phyloP scores from a whole-genome alignment of 2,113 vertebrate species.

The Thamnaconus septentrionalis region DNA sequence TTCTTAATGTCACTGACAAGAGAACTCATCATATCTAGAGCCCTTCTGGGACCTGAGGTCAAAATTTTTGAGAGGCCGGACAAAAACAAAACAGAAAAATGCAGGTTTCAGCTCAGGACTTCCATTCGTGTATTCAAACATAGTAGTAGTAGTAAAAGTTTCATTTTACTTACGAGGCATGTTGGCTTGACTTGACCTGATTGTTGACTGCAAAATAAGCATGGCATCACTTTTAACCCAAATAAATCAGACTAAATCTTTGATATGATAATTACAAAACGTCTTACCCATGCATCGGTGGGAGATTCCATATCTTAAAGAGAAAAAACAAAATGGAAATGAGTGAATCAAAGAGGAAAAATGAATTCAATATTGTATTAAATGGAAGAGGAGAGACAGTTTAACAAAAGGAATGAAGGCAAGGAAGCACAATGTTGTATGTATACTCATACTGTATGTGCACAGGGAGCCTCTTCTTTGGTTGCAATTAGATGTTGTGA shows the following conservation, averaged over 20 bases:
- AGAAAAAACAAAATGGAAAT: conserved; percentile 19
- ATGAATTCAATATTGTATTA: not conserved
- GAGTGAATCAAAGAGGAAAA: too few species aligned
- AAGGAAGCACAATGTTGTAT: not conserved
- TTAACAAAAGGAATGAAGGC: not conserved
- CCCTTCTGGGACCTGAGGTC: conserved; percentile 48
- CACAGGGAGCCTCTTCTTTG: conserved; percentile 65
- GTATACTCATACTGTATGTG: conserved; percentile 48
- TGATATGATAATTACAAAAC: not conserved
- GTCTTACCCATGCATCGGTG: conserved; percentile 39
- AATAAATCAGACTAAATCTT: not conserved
- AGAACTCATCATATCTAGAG: fast-evolving
- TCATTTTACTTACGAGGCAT: conserved; percentile 46
- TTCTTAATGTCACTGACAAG: fast-evolving
- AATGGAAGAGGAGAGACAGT: not conserved
- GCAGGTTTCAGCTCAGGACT: not conserved
- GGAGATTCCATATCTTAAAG: conserved; percentile 31
- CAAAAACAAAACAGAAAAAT: not conserved
- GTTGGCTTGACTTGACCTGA: not conserved
- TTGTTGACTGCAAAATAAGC: conserved; percentile 23
- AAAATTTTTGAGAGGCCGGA: conserved; percentile 10
- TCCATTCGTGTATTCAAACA: too few species aligned
- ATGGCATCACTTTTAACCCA: not conserved
- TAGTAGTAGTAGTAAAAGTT: not conserved
- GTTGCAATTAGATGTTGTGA: conserved; percentile 58